Percentiles rank a stretch among this genome's conserved stretches.
These are phyloP conservation scores for Calameuta pallipes DNA, from an alignment of 2,888 invertebrate genomes.

Conservation along the genomic window DNA sequence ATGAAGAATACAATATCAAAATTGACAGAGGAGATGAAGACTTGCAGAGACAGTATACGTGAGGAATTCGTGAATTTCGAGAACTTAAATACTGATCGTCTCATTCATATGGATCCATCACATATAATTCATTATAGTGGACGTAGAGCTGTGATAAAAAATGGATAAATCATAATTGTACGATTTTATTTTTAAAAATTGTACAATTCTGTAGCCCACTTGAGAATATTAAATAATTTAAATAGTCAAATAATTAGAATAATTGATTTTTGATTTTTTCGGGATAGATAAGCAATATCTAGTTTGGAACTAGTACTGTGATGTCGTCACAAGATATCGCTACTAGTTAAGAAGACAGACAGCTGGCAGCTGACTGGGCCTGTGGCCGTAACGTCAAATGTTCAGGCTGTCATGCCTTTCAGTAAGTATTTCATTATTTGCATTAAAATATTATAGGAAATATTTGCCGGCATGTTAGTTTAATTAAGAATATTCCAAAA, in stretches of 20 bases:
- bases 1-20: slow-evolving; percentile 1
- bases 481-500: background rate
- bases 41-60: background rate
- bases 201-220: background rate
- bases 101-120: background rate
- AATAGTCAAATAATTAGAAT: background rate
- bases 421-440: background rate
- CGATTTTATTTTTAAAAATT: background rate
- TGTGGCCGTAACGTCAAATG: background rate
- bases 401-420: background rate
- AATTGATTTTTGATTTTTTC: background rate
- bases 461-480: background rate
- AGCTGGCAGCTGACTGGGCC: background rate
- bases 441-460: background rate
- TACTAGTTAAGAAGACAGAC: background rate
- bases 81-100: background rate
- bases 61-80: background rate
- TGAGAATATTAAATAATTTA: background rate
- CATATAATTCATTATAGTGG: background rate
- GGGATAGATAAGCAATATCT: background rate
- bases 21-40: background rate
- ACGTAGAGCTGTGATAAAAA: background rate
- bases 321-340: background rate
- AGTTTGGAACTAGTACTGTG: background rate
- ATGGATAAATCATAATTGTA: background rate